Conservation (phyloP, 2,888 invertebrate species). For the Caenorhabditis japonica region DNA sequence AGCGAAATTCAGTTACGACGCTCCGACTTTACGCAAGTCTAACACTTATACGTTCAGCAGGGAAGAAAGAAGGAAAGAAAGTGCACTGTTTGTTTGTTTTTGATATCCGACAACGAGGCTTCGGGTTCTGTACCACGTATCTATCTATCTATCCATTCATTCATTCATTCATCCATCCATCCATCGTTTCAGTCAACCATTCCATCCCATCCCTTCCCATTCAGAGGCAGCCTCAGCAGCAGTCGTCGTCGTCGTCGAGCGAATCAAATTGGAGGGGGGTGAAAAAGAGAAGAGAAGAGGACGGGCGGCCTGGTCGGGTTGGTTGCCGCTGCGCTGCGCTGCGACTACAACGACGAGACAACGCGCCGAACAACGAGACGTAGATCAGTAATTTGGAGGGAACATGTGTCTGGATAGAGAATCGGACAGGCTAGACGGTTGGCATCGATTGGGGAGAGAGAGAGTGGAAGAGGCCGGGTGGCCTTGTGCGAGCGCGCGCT, state of each 20-base stretch:
- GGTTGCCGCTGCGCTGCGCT: slow-evolving; percentile 15
- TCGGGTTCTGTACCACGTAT: too few species aligned
- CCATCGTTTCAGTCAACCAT: too few species aligned
- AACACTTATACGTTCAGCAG: too few species aligned
- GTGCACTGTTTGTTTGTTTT: too few species aligned
- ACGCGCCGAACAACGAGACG: slow-evolving; percentile 12
- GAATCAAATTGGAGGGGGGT: slow-evolving; percentile 48
- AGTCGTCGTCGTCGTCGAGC: slow-evolving; percentile 26
- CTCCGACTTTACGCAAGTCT: too few species aligned
- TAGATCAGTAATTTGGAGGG: slow-evolving; percentile 20
- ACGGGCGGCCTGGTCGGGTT: slow-evolving; percentile 41
- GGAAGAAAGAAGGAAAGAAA: too few species aligned
- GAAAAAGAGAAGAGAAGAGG: slow-evolving; percentile 8
- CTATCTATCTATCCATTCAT: too few species aligned
- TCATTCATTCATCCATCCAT: too few species aligned
- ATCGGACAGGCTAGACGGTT: slow-evolving; percentile 1
- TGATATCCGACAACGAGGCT: too few species aligned
- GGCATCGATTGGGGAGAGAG: slow-evolving; percentile 8
- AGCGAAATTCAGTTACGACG: too few species aligned
- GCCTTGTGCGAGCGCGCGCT: slow-evolving; percentile 43
- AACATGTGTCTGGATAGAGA: slow-evolving; percentile 17
- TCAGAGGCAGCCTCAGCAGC: too few species aligned
- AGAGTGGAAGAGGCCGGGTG: slow-evolving; percentile 17
- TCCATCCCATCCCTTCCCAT: slow-evolving; percentile 11
- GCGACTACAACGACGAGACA: slow-evolving; percentile 5